These are phyloP conservation scores for Diadromus collaris DNA, from an alignment of 2,888 invertebrate species.

Conservation along the genomic window DNA sequence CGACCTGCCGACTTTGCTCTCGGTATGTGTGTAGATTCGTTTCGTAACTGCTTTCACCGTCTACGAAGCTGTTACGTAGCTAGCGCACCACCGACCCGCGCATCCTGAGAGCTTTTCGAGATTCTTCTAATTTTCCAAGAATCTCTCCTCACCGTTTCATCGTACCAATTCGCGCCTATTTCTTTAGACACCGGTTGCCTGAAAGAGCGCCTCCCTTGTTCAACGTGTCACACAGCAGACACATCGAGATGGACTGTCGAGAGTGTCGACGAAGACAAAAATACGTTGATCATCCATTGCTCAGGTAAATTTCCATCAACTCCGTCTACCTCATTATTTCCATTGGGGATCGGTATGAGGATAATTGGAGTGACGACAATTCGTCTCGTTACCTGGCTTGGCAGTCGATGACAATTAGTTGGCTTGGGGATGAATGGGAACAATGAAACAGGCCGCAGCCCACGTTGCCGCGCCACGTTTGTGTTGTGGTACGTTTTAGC, in stretches of 20 bases:
- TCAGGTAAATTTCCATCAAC: background rate
- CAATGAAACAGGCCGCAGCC: background rate
- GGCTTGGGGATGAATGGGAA: background rate
- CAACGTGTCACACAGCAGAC: background rate
- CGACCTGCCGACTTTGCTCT: background rate
- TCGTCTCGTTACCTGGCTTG: background rate
- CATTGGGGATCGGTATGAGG: background rate
- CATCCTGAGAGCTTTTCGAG: constrained; percentile 21
- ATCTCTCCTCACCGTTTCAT: background rate
- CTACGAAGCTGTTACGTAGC: constrained; percentile 15
- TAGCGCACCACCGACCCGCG: background rate
- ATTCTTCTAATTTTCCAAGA: constrained; percentile 4
- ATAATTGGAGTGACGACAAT: background rate
- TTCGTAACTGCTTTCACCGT: constrained; percentile 30
- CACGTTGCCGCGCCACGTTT: background rate
- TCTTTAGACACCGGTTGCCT: background rate
- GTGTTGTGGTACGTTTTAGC: background rate
- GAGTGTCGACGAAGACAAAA: background rate
- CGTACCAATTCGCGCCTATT: background rate
- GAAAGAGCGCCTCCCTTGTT: background rate
- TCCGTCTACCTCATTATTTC: background rate
- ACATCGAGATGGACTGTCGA: background rate
- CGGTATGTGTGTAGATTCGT: constrained; percentile 17
- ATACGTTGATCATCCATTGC: background rate
- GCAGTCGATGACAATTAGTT: background rate